phyloP scores from a whole-genome alignment of 2,797 vertebrate species.

The Triplophysa bombifrons region DNA sequence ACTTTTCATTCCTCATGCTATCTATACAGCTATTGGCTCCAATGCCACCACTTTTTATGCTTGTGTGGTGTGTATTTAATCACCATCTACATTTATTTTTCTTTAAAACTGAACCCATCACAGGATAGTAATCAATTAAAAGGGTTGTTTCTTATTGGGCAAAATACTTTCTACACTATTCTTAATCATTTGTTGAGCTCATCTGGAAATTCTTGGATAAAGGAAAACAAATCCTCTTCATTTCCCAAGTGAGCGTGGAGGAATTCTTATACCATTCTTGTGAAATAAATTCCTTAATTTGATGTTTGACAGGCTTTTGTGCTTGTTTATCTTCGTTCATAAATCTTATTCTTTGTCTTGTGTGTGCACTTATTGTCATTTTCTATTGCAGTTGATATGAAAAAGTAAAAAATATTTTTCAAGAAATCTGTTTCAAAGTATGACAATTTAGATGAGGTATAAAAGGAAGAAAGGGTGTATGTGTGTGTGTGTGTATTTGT shows the following conservation, averaged over 20 bases:
- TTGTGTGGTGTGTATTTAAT: not conserved
- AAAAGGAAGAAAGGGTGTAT: conserved; percentile 59
- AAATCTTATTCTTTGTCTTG: conserved; percentile 14
- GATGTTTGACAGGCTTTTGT: not conserved
- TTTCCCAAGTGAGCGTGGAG: not conserved
- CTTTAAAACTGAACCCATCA: no score
- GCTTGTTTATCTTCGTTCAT: not conserved
- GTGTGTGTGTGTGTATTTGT: conserved; percentile 50
- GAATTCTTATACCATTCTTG: not conserved
- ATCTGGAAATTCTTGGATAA: not conserved
- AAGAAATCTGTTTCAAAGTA: conserved; percentile 44
- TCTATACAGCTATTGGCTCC: not conserved
- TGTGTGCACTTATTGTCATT: conserved; percentile 17
- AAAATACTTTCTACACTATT: not conserved
- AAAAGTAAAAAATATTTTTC: not conserved
- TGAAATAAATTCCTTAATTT: not conserved
- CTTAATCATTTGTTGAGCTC: not conserved
- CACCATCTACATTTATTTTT: not conserved
- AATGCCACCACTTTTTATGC: not conserved
- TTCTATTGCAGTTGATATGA: conserved; percentile 53
- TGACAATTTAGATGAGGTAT: conserved; percentile 60
- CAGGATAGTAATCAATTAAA: not conserved
- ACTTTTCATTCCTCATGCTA: not conserved
- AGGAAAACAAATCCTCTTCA: not conserved
- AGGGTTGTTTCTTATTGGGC: not conserved